Percentiles rank a stretch among this genome's conserved stretches.
Evolutionary conservation across 2,113 vertebrate genomes (phyloP).

Genomic region (Apus apus): DNA sequence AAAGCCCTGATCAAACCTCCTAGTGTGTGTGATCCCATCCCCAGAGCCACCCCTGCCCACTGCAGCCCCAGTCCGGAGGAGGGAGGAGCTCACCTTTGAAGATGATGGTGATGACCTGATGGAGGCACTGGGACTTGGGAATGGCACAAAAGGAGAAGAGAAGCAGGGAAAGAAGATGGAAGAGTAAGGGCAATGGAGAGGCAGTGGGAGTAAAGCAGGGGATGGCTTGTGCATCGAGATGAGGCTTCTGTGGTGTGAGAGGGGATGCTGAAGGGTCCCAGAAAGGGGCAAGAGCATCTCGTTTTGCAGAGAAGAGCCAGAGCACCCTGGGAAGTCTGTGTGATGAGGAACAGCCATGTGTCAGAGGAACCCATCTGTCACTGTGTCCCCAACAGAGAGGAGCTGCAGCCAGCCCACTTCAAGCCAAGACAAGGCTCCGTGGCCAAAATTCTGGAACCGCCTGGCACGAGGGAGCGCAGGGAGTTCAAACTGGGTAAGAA

Average conservation of each 20-base stretch:
- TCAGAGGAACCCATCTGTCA: neutral
- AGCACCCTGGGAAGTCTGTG: neutral
- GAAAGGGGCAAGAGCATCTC: neutral
- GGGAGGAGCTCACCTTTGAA: slow-evolving; percentile 77
- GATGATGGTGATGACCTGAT: slow-evolving; percentile 84
- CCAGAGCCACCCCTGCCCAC: slow-evolving; percentile 30
- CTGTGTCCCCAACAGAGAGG: slow-evolving; percentile 47
- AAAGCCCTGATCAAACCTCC: neutral
- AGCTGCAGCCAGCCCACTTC: slow-evolving; percentile 76
- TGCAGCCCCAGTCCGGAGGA: slow-evolving; percentile 16
- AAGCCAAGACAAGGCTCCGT: slow-evolving; percentile 78
- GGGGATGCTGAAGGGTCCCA: neutral
- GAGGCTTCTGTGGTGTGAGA: neutral
- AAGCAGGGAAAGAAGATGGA: neutral
- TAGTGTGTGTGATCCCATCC: neutral
- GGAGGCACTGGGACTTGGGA: slow-evolving; percentile 81
- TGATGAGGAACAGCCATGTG: neutral
- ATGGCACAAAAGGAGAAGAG: slow-evolving; percentile 58
- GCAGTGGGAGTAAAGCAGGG: neutral
- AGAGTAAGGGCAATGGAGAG: slow-evolving; percentile 56
- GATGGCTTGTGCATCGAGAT: neutral
- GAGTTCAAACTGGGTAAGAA: slow-evolving; percentile 71
- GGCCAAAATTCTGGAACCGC: slow-evolving; percentile 73
- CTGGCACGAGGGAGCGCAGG: slow-evolving; percentile 67
- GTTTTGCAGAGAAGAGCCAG: neutral